phyloP scores from a whole-genome alignment of 30 jellyfish, hydroid and myxozoan species.

The Pseudorhiza aurosa region DNA sequence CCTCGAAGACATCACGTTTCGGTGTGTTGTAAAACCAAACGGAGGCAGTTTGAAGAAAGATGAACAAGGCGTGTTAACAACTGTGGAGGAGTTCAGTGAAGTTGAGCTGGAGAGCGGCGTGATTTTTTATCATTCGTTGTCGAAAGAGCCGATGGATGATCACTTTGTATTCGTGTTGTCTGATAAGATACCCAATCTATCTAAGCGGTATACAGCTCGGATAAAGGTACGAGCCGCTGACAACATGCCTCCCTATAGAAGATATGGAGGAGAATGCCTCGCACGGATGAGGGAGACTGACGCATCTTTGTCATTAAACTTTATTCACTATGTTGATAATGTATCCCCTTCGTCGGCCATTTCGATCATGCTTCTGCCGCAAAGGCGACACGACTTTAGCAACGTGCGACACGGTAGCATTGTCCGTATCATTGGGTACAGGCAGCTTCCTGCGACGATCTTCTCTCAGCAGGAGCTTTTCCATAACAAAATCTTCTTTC shows the following conservation, averaged over 20 bases:
- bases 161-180: constrained; percentile 17
- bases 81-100: constrained; percentile 32
- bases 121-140: constrained; percentile 36
- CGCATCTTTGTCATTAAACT: constrained; percentile 37
- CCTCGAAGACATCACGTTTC: constrained; percentile 10
- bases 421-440: not conserved
- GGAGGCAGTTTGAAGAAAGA: constrained; percentile 28
- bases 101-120: constrained; percentile 37
- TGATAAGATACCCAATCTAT: constrained; percentile 44
- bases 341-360: constrained; percentile 52
- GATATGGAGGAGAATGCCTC: constrained; percentile 52
- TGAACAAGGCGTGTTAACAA: not conserved
- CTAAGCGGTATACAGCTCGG: constrained; percentile 30
- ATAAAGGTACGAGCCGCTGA: constrained; percentile 40
- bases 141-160: constrained; percentile 22
- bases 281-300: constrained; percentile 55
- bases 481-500: constrained; percentile 30
- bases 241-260: constrained; percentile 33
- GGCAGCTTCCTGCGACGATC: not conserved
- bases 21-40: constrained; percentile 1
- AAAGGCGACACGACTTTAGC: not conserved
- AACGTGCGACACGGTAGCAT: not conserved
- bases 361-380: constrained; percentile 1
- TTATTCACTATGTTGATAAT: constrained; percentile 32
- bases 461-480: constrained; percentile 56